Percentiles rank a stretch among this genome's conserved stretches.
These are phyloP conservation scores for Penaeus chinensis DNA, from an alignment of 1,140 invertebrate species.

Conservation along the genomic window DNA sequence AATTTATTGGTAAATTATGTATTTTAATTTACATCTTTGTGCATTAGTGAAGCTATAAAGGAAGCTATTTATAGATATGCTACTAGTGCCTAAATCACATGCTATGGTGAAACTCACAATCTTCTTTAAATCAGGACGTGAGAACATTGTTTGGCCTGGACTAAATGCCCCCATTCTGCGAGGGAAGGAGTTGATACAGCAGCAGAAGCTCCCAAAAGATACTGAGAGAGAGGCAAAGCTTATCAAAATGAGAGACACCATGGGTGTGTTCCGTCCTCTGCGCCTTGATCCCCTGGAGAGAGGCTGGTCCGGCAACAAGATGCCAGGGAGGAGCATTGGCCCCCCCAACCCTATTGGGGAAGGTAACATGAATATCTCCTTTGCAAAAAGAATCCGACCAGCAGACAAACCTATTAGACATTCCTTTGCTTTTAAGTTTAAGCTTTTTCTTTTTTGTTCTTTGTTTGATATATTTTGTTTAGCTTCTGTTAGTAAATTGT, in stretches of 20 bases:
- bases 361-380: constrained; percentile 67
- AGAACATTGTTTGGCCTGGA: constrained; percentile 91
- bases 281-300: constrained; percentile 84
- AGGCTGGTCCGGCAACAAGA: constrained; percentile 86
- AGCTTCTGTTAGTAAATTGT: too few relatives aligned
- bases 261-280: constrained; percentile 73
- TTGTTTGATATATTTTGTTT: too few relatives aligned
- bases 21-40: too few relatives aligned
- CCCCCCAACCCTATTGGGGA: constrained; percentile 85
- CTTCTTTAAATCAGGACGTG: constrained; percentile 72
- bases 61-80: too few relatives aligned
- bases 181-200: constrained; percentile 80
- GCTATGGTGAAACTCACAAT: neutral
- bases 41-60: too few relatives aligned
- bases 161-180: constrained; percentile 84
- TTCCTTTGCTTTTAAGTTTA: too few relatives aligned
- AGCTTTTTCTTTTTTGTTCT: too few relatives aligned
- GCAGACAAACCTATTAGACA: too few relatives aligned
- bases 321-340: constrained; percentile 87
- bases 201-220: constrained; percentile 79
- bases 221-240: constrained; percentile 79
- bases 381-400: too few relatives aligned
- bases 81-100: too few relatives aligned
- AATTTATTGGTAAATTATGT: too few relatives aligned
- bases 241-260: constrained; percentile 78